Evolutionary conservation across 2,888 invertebrate genomes (phyloP).

Genomic region (Mesodorylaimus sp.): DNA sequence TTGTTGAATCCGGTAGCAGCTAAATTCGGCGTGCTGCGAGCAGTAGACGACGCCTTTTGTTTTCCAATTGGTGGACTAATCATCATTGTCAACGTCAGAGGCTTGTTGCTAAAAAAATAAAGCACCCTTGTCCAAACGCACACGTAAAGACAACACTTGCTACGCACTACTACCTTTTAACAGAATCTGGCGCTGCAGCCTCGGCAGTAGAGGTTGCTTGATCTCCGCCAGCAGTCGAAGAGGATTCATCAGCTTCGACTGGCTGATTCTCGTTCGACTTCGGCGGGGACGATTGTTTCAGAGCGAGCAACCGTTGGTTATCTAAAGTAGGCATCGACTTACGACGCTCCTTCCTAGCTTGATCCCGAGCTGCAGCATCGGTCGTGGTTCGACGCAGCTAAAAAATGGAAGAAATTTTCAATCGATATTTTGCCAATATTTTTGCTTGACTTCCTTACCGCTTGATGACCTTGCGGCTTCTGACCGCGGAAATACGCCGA

Average conservation of each 20-base stretch:
- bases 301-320: neutral
- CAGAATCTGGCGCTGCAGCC: no score
- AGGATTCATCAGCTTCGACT: neutral
- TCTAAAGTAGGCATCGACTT: constrained; percentile 20
- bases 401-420: neutral
- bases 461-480: neutral
- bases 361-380: constrained; percentile 1
- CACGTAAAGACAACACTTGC: no score
- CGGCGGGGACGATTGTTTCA: neutral
- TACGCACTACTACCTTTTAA: no score
- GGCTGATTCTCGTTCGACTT: neutral
- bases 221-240: neutral
- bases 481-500: constrained; percentile 17
- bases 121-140: no score
- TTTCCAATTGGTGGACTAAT: no score
- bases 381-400: neutral
- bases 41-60: no score
- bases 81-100: no score
- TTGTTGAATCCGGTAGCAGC: no score
- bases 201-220: no score
- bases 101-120: no score
- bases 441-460: neutral
- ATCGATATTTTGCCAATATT: neutral
- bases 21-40: no score
- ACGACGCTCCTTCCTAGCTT: constrained; percentile 19